Evolutionary conservation across 2,113 vertebrate species (phyloP).

Genomic region (Lates calcarifer): DNA sequence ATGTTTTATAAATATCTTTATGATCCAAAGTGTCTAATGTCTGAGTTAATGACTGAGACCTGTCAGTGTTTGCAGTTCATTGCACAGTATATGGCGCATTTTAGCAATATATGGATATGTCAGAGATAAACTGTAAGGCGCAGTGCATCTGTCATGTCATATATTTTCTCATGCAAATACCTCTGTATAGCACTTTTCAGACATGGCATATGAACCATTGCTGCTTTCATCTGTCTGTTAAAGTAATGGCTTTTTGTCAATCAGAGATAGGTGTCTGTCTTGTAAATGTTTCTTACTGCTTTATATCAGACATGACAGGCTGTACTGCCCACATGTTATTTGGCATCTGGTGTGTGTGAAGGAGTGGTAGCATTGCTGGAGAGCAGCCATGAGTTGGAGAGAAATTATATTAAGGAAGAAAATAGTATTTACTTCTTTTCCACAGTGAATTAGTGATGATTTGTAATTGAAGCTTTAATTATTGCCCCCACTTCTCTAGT

Average conservation of each 20-base stretch:
- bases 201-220: neutral
- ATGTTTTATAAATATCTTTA: neutral
- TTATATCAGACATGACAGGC: conserved; percentile 19
- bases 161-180: neutral
- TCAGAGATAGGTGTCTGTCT: neutral
- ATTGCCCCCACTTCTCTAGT: neutral
- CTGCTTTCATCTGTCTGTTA: conserved; percentile 6
- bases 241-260: neutral
- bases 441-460: conserved; percentile 6
- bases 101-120: conserved; percentile 12
- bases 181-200: neutral
- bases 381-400: neutral
- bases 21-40: neutral
- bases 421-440: neutral
- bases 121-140: neutral
- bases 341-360: neutral
- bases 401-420: conserved; percentile 8
- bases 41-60: conserved; percentile 1
- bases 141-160: conserved; percentile 11
- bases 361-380: neutral
- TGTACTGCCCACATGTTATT: neutral
- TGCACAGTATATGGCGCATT: neutral
- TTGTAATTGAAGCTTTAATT: conserved; percentile 34
- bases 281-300: neutral
- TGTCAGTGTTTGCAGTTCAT: neutral